phyloP scores from a whole-genome alignment of 2,888 invertebrate genomes.

The Eupithecia exiguata region DNA sequence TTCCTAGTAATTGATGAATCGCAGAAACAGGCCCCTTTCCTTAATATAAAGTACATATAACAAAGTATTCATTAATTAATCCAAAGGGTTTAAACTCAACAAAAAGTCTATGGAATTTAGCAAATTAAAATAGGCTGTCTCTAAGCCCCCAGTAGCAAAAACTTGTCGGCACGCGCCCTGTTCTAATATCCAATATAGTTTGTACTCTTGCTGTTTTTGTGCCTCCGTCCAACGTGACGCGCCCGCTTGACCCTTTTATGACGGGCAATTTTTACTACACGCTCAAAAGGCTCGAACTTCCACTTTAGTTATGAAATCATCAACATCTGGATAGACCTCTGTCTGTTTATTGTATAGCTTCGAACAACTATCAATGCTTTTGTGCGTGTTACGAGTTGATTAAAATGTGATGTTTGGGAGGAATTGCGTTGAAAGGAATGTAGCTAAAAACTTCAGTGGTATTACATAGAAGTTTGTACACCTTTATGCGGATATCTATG shows the following conservation, averaged over 20 bases:
- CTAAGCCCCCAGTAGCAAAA: slow-evolving; percentile 61
- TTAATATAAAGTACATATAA: background rate
- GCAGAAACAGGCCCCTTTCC: background rate
- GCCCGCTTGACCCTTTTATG: slow-evolving; percentile 80
- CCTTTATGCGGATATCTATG: background rate
- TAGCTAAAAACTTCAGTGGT: slow-evolving; percentile 24
- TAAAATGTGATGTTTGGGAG: background rate
- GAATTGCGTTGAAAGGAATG: slow-evolving; percentile 10
- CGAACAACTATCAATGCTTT: background rate
- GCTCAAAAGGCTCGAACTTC: slow-evolving; percentile 29
- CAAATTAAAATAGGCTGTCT: slow-evolving; percentile 61
- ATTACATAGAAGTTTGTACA: background rate
- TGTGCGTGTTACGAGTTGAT: slow-evolving; percentile 8
- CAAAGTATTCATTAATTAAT: slow-evolving; percentile 19
- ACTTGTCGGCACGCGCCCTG: slow-evolving; percentile 75
- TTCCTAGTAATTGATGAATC: background rate
- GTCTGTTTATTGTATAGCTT: background rate
- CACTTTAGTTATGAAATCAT: slow-evolving; percentile 15
- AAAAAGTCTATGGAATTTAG: slow-evolving; percentile 50
- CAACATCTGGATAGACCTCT: slow-evolving; percentile 11
- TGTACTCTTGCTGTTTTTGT: slow-evolving; percentile 75
- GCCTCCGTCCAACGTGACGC: slow-evolving; percentile 64
- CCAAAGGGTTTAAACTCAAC: slow-evolving; percentile 15
- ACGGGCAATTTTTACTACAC: slow-evolving; percentile 58
- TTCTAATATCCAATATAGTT: slow-evolving; percentile 83